phyloP scores from a whole-genome alignment of 2,888 invertebrate species.

The Mallateleia sp. region DNA sequence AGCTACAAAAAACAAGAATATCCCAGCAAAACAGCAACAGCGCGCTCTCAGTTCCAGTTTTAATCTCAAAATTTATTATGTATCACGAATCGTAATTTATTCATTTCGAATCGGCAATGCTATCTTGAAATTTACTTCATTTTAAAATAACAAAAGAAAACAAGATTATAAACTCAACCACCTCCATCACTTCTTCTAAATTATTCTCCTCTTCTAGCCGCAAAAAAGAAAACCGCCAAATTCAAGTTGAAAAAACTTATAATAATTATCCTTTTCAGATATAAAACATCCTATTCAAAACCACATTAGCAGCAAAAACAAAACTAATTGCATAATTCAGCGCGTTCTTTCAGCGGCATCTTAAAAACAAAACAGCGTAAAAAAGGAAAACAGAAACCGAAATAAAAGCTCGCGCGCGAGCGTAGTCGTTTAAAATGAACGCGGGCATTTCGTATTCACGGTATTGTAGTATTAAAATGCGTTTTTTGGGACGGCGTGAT shows the following conservation, averaged over 20 bases:
- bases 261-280: conserved; percentile 20
- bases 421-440: conserved; percentile 43
- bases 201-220: background rate
- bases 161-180: no score
- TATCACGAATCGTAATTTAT: no score
- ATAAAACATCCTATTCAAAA: conserved; percentile 37
- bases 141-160: no score
- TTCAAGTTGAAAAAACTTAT: conserved; percentile 56
- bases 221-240: conserved; percentile 22
- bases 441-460: conserved; percentile 55
- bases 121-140: no score
- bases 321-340: conserved; percentile 71
- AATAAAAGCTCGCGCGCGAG: conserved; percentile 20
- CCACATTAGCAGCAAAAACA: conserved; percentile 57
- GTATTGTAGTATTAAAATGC: conserved; percentile 64
- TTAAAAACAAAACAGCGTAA: conserved; percentile 15
- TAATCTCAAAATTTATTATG: no score
- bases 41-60: no score
- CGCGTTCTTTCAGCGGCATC: conserved; percentile 22
- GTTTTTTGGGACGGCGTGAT: conserved; percentile 61
- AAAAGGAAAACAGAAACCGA: conserved; percentile 6
- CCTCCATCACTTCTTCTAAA: background rate
- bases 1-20: no score
- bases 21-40: no score
- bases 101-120: no score